phyloP scores from a whole-genome alignment of 1,140 invertebrate genomes.

The Wiebesia pumilae region DNA sequence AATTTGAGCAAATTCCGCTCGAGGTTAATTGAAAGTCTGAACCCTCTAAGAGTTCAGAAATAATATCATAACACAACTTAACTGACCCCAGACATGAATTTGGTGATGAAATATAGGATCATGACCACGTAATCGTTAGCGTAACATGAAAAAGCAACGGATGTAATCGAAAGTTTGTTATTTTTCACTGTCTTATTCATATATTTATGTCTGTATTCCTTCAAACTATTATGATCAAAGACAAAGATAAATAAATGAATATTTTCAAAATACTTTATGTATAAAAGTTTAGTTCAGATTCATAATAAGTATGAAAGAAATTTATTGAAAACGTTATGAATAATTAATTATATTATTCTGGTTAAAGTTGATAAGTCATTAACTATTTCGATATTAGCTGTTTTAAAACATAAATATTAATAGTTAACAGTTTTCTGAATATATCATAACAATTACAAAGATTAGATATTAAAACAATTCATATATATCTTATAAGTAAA shows the following conservation, averaged over 20 bases:
- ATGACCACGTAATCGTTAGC: neutral
- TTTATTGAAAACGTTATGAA: neutral
- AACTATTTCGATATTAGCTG: too few relatives aligned
- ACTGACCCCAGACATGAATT: constrained; percentile 40
- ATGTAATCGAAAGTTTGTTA: constrained; percentile 6
- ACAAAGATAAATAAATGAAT: neutral
- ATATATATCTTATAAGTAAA: too few relatives aligned
- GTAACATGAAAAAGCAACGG: neutral
- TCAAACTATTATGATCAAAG: neutral
- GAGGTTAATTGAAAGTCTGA: constrained; percentile 52
- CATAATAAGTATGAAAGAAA: neutral
- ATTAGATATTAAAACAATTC: too few relatives aligned
- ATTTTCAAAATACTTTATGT: neutral
- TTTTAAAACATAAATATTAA: too few relatives aligned
- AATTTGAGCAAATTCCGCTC: constrained; percentile 55
- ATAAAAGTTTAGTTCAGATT: neutral
- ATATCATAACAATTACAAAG: too few relatives aligned
- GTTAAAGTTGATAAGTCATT: too few relatives aligned
- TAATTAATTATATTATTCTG: neutral
- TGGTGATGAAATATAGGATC: neutral
- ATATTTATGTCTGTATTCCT: neutral
- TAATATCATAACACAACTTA: constrained; percentile 29
- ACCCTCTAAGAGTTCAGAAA: constrained; percentile 20
- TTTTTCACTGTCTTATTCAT: neutral
- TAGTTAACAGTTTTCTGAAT: too few relatives aligned